A percentile compares a stretch with the other conserved stretches of the same genome.
phyloP scores from a whole-genome alignment of 1,140 invertebrate species.

The Drosophila ananassae region DNA sequence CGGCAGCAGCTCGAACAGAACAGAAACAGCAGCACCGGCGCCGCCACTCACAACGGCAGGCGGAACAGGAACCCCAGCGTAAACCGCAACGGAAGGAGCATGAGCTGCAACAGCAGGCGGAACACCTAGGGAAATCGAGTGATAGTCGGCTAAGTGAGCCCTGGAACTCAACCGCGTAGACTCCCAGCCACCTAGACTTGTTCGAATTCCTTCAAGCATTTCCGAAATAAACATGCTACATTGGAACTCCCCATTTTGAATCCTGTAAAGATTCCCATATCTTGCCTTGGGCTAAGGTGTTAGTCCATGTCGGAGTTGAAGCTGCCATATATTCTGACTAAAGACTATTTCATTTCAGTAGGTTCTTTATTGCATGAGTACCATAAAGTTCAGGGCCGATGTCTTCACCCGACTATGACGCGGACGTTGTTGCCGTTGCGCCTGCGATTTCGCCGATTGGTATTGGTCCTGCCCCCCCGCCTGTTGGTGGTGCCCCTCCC shows the following conservation, averaged over 20 bases:
- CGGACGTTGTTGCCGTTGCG: neutral
- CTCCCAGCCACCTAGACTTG: neutral
- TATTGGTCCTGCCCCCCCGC: neutral
- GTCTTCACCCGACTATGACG: neutral
- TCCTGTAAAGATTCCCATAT: too few relatives aligned
- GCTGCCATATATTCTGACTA: too few relatives aligned
- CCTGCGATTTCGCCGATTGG: neutral
- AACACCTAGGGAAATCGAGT: constrained; percentile 6
- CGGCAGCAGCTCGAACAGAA: neutral
- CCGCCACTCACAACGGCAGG: constrained; percentile 2
- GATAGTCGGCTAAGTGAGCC: constrained; percentile 12
- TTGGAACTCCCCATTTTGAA: too few relatives aligned
- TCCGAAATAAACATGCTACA: too few relatives aligned
- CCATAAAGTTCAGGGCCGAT: neutral
- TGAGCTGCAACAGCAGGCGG: neutral
- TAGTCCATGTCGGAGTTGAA: too few relatives aligned
- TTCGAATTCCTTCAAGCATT: neutral
- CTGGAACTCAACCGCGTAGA: neutral
- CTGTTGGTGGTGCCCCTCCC: neutral
- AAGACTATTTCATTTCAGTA: neutral
- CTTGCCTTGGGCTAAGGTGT: too few relatives aligned
- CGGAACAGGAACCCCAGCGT: constrained; percentile 7
- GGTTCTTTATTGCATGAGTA: neutral
- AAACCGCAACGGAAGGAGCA: constrained; percentile 16
- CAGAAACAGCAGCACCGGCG: too few relatives aligned